A percentile compares a stretch with the other conserved stretches of the same genome.
Evolutionary conservation across 2,113 vertebrate genomes (phyloP).

Genomic region (Nothoprocta perdicaria): DNA sequence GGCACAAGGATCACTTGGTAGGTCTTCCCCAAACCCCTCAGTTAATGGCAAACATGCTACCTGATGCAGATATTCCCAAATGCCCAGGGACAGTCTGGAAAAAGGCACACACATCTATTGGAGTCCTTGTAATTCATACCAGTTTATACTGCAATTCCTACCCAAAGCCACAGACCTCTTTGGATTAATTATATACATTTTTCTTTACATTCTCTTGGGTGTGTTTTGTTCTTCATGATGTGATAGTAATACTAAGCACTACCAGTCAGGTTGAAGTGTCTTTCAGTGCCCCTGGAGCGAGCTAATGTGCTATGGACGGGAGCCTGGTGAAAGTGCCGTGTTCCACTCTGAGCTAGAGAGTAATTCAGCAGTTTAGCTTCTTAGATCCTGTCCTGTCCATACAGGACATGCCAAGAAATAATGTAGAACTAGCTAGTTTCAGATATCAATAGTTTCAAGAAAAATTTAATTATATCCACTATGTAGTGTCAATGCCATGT

Average conservation of each 20-base stretch:
- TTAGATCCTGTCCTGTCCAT: too few relatives aligned
- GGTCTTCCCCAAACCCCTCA: too few relatives aligned
- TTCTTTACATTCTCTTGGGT: accelerated
- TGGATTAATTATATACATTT: not conserved
- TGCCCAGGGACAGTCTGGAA: not conserved
- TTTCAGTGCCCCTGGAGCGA: not conserved
- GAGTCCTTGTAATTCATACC: not conserved
- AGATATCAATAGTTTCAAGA: conserved; percentile 28
- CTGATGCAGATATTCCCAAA: accelerated
- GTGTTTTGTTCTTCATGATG: not conserved
- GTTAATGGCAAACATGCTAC: not conserved
- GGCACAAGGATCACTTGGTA: not conserved
- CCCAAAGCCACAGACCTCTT: not conserved
- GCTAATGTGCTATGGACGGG: not conserved
- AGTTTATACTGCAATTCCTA: not conserved
- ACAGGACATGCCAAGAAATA: too few relatives aligned
- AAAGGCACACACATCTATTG: not conserved
- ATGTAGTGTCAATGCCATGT: conserved; percentile 9
- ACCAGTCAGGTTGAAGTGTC: not conserved
- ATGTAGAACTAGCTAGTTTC: too few relatives aligned
- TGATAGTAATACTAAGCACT: not conserved
- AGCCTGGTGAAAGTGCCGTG: not conserved
- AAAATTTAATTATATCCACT: conserved; percentile 8
- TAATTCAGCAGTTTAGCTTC: too few relatives aligned
- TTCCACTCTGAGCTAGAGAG: too few relatives aligned